These are phyloP conservation scores for Xylocopa sonorina DNA, from an alignment of 1,140 invertebrate species.

Conservation along the genomic window DNA sequence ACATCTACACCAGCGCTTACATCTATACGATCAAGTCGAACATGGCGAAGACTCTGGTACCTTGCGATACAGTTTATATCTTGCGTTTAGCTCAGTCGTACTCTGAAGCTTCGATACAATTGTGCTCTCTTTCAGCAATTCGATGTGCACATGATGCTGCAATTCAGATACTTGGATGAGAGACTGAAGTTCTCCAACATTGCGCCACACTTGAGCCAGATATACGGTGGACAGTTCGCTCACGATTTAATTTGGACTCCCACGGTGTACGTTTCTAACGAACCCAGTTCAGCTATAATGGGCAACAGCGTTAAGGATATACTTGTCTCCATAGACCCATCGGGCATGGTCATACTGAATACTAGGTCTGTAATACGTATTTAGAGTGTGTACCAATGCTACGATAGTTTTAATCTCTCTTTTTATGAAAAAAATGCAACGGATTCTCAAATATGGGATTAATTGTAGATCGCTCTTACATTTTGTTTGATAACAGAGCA, in stretches of 20 bases:
- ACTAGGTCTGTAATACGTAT: constrained; percentile 81
- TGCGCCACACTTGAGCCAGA: constrained; percentile 85
- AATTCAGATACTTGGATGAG: constrained; percentile 88
- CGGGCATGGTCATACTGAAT: constrained; percentile 89
- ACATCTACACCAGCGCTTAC: constrained; percentile 86
- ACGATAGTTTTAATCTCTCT: no score
- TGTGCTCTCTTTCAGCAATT: constrained; percentile 84
- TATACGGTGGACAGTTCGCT: constrained; percentile 87
- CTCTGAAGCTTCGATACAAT: not conserved
- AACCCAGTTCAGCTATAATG: constrained; percentile 89
- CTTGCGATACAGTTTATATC: constrained; percentile 1
- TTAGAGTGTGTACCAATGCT: no score
- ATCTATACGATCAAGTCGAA: constrained; percentile 90
- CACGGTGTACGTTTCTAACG: constrained; percentile 90
- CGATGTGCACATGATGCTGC: constrained; percentile 90
- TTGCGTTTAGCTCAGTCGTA: no score
- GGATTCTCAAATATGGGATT: constrained; percentile 6
- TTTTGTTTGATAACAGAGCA: not conserved
- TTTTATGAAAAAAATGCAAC: not conserved
- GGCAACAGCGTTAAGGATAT: constrained; percentile 90
- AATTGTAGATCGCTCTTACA: no score
- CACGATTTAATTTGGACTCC: constrained; percentile 90
- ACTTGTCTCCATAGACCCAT: constrained; percentile 88
- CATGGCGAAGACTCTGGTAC: constrained; percentile 89
- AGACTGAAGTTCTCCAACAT: constrained; percentile 86